A percentile compares a stretch with the other conserved stretches of the same genome.
These are phyloP conservation scores for Epinephelus fuscoguttatus DNA, from an alignment of 2,113 vertebrate species.

Conservation along the genomic window DNA sequence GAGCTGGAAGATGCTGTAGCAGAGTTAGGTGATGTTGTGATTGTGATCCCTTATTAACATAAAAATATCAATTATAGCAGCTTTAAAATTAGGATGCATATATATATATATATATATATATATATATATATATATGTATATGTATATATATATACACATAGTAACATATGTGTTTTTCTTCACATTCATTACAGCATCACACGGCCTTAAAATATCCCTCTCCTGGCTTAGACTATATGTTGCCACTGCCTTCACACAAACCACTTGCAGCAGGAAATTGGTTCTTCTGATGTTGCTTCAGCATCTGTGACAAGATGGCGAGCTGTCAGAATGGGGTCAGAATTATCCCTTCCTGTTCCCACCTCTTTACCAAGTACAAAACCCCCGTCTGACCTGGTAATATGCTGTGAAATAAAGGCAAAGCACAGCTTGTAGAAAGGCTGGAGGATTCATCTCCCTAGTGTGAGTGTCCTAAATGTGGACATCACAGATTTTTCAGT, in stretches of 20 bases:
- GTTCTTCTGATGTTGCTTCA: slow-evolving; percentile 50
- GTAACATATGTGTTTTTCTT: slow-evolving; percentile 2
- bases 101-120: not conserved
- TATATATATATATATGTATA: too few species aligned
- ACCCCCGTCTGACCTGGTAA: slow-evolving; percentile 35
- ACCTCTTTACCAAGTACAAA: slow-evolving; percentile 47
- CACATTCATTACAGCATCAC: not conserved
- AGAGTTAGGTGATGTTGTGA: too few species aligned
- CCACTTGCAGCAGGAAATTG: slow-evolving; percentile 46
- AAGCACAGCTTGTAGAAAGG: slow-evolving; percentile 10
- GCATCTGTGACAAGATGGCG: slow-evolving; percentile 50
- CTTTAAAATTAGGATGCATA: slow-evolving; percentile 5
- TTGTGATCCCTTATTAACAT: not conserved
- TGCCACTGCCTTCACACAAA: slow-evolving; percentile 17
- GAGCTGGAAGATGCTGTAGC: too few species aligned
- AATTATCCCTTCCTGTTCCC: slow-evolving; percentile 45
- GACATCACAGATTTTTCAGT: slow-evolving; percentile 19
- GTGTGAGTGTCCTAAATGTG: slow-evolving; percentile 18
- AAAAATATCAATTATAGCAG: slow-evolving; percentile 14
- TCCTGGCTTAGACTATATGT: slow-evolving; percentile 30
- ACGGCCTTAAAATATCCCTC: slow-evolving; percentile 12
- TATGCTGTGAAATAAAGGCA: slow-evolving; percentile 51
- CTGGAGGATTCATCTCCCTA: slow-evolving; percentile 11
- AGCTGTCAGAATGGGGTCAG: slow-evolving; percentile 66
- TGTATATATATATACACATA: not conserved